phyloP scores from a whole-genome alignment of 2,888 invertebrate genomes.

The Hirtodrosophila cameraria region DNA sequence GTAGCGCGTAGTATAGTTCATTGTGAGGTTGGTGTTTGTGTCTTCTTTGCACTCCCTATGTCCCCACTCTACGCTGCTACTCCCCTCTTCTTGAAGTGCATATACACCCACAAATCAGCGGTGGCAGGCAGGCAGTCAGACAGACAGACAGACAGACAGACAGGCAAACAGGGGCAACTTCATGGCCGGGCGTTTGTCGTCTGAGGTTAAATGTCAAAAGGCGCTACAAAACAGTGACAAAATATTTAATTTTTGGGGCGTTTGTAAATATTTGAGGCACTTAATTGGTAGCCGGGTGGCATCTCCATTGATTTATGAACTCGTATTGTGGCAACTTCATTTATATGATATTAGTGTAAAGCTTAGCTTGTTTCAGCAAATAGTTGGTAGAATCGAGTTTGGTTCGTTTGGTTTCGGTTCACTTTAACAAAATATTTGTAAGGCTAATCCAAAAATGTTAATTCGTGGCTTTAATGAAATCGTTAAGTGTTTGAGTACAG shows the following conservation, averaged over 20 bases:
- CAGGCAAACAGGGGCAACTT: conserved; percentile 1
- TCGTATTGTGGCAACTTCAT: not conserved
- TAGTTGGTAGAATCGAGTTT: too few relatives aligned
- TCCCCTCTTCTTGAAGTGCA: too few relatives aligned
- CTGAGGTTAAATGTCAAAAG: conserved; percentile 76
- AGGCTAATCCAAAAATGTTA: too few relatives aligned
- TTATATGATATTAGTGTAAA: too few relatives aligned
- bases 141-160: conserved; percentile 16
- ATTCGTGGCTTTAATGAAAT: too few relatives aligned
- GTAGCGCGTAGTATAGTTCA: not conserved
- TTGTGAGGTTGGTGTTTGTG: too few relatives aligned
- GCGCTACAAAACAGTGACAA: conserved; percentile 76
- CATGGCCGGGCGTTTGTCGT: conserved; percentile 22
- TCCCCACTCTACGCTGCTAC: not conserved
- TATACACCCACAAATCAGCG: conserved; percentile 55
- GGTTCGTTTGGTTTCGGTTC: too few relatives aligned
- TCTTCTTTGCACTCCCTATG: too few relatives aligned
- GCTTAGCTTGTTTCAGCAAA: too few relatives aligned
- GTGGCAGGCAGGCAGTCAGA: too few relatives aligned
- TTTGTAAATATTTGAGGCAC: conserved; percentile 77
- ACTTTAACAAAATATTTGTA: too few relatives aligned
- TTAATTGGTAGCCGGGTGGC: conserved; percentile 64
- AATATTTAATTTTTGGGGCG: conserved; percentile 76
- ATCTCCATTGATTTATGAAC: conserved; percentile 50
- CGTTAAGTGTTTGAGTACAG: too few relatives aligned